These are phyloP conservation scores for Hirtodrosophila duncani DNA, from an alignment of 2,888 invertebrate species.

Conservation along the genomic window DNA sequence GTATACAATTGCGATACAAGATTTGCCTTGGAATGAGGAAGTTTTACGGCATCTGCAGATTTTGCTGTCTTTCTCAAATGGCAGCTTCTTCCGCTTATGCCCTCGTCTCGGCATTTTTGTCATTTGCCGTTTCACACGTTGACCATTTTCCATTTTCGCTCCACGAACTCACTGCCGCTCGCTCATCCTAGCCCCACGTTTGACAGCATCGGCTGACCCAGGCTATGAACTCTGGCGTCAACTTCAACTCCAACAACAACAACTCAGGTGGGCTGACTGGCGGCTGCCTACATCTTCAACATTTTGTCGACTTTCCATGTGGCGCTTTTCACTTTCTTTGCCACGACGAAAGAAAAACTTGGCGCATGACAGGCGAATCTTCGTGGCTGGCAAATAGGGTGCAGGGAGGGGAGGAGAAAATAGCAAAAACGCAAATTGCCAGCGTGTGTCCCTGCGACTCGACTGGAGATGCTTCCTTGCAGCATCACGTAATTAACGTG, in stretches of 20 bases:
- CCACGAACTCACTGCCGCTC: no score
- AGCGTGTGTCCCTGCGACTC: conserved; percentile 58
- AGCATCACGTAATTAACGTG: conserved; percentile 68
- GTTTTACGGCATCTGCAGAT: no score
- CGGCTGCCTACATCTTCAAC: conserved; percentile 45
- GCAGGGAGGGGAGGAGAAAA: conserved; percentile 24
- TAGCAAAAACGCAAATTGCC: conserved; percentile 53
- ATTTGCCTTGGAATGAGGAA: no score
- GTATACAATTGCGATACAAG: no score
- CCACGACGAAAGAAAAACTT: conserved; percentile 51
- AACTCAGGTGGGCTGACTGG: conserved; percentile 29
- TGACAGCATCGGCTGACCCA: no score
- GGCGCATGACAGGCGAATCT: conserved; percentile 47
- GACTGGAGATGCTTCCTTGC: conserved; percentile 56
- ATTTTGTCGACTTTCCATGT: conserved; percentile 64
- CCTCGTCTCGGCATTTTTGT: no score
- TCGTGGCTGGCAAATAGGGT: conserved; percentile 4
- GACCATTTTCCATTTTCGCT: no score
- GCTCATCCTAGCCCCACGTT: no score
- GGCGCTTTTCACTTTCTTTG: conserved; percentile 64
- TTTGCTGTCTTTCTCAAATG: no score
- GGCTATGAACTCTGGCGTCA: conserved; percentile 12
- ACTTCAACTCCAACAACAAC: conserved; percentile 8
- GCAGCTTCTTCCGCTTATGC: no score
- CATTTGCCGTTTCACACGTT: no score